Conservation (phyloP, 2,113 vertebrate species). For the Lampris megalopsis region DNA sequence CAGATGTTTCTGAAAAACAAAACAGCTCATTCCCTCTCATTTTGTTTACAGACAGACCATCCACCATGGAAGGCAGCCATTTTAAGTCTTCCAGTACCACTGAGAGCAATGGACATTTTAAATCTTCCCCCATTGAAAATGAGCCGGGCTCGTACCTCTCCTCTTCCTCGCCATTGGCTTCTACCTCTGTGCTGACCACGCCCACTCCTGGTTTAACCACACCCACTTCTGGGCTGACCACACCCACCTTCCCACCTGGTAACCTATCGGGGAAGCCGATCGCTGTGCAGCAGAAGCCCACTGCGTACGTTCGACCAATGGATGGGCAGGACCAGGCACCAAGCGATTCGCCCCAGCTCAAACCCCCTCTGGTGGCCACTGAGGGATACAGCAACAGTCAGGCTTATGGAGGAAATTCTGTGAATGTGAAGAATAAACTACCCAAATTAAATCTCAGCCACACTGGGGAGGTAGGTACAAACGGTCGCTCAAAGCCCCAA, state of each 20-base stretch:
- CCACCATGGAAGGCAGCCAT: slow-evolving; percentile 75
- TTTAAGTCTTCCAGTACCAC: slow-evolving; percentile 77
- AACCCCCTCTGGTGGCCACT: slow-evolving; percentile 88
- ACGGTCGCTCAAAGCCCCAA: no score
- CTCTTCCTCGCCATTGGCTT: slow-evolving; percentile 86
- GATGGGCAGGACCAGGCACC: slow-evolving; percentile 94
- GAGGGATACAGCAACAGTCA: slow-evolving; percentile 86
- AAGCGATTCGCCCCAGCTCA: slow-evolving; percentile 90
- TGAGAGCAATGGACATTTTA: slow-evolving; percentile 84
- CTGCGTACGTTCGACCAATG: slow-evolving; percentile 94
- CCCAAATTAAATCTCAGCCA: slow-evolving; percentile 94
- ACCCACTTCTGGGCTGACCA: slow-evolving; percentile 81
- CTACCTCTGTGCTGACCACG: slow-evolving; percentile 88
- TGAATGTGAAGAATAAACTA: slow-evolving; percentile 91
- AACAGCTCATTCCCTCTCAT: not conserved
- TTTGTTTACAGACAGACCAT: slow-evolving; percentile 65
- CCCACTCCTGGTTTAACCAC: slow-evolving; percentile 75
- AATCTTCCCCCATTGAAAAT: slow-evolving; percentile 84
- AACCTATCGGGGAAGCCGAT: slow-evolving; percentile 89
- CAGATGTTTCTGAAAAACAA: not conserved
- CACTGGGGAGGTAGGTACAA: slow-evolving; percentile 89
- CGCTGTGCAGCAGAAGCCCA: slow-evolving; percentile 92
- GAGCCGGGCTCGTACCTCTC: slow-evolving; percentile 84
- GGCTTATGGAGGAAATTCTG: slow-evolving; percentile 84
- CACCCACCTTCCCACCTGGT: slow-evolving; percentile 88